Evolutionary conservation across 2,113 vertebrate genomes (phyloP).

Genomic region (Percina caprodes): DNA sequence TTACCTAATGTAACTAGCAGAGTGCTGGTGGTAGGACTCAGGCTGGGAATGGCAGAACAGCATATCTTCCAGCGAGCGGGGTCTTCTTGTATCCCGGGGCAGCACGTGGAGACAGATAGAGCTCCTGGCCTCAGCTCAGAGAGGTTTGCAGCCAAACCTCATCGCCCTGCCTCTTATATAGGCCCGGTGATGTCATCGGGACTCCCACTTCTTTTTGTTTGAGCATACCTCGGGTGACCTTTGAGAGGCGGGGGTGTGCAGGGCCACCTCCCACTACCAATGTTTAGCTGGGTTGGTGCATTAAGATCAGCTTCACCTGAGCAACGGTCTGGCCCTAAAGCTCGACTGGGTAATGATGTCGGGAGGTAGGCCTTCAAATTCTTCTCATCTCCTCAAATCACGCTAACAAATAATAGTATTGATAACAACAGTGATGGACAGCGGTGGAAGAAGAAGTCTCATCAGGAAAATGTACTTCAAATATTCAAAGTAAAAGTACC

Average conservation of each 20-base stretch:
- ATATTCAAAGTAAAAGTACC: too few species aligned
- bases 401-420: too few species aligned
- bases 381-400: too few species aligned
- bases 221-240: conserved; percentile 66
- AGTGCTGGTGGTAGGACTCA: conserved; percentile 91
- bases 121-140: conserved; percentile 10
- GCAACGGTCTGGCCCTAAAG: conserved; percentile 33
- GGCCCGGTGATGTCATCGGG: conserved; percentile 58
- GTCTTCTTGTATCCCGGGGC: conserved; percentile 47
- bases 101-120: conserved; percentile 19
- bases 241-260: conserved; percentile 47
- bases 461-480: too few species aligned
- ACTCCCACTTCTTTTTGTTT: conserved; percentile 3
- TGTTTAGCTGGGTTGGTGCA: conserved; percentile 38
- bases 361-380: neutral
- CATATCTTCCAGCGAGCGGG: conserved; percentile 78
- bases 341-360: conserved; percentile 23
- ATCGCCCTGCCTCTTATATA: conserved; percentile 71
- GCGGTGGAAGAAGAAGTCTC: too few species aligned
- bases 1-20: conserved; percentile 91
- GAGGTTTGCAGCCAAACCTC: conserved; percentile 33
- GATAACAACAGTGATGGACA: too few species aligned
- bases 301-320: conserved; percentile 41
- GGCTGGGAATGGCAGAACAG: conserved; percentile 94
- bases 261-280: conserved; percentile 45